A percentile compares a stretch with the other conserved stretches of the same genome.
Conservation (phyloP, 2,113 vertebrate species). For the Alaudala cheleensis region DNA sequence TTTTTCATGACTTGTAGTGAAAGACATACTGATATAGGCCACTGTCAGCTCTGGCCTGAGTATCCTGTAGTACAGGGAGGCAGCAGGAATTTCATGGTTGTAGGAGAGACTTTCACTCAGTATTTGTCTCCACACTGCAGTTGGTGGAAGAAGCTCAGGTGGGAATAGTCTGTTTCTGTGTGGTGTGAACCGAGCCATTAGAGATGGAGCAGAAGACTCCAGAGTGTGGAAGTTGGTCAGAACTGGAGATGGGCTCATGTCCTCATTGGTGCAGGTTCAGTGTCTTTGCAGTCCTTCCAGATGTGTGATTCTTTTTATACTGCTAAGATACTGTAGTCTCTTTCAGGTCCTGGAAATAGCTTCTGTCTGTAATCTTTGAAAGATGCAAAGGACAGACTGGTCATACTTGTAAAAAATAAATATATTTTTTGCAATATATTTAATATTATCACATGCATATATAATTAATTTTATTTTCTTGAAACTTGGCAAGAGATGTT, state of each 20-base stretch:
- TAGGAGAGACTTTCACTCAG: background rate
- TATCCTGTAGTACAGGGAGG: background rate
- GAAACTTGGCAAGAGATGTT: background rate
- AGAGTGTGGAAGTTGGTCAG: background rate
- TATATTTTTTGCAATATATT: background rate
- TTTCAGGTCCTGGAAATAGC: background rate
- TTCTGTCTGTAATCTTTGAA: background rate
- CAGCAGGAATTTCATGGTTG: background rate
- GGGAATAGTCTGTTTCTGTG: background rate
- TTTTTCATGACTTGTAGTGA: rapidly evolving
- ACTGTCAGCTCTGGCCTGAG: background rate
- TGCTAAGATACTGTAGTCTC: background rate
- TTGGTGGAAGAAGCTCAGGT: background rate
- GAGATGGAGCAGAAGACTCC: background rate
- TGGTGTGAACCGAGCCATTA: background rate
- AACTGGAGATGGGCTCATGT: background rate
- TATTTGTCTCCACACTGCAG: background rate
- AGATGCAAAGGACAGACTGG: background rate
- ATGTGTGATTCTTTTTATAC: background rate
- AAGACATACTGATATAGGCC: background rate
- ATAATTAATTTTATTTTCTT: background rate
- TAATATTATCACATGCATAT: background rate
- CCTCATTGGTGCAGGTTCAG: background rate
- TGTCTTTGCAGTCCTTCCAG: background rate
- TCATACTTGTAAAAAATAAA: background rate